Evolutionary conservation across 2,888 invertebrate genomes (phyloP), one percentile per base, ranked within the genome.

Genomic region (Exocentrus adspersus): DNA sequence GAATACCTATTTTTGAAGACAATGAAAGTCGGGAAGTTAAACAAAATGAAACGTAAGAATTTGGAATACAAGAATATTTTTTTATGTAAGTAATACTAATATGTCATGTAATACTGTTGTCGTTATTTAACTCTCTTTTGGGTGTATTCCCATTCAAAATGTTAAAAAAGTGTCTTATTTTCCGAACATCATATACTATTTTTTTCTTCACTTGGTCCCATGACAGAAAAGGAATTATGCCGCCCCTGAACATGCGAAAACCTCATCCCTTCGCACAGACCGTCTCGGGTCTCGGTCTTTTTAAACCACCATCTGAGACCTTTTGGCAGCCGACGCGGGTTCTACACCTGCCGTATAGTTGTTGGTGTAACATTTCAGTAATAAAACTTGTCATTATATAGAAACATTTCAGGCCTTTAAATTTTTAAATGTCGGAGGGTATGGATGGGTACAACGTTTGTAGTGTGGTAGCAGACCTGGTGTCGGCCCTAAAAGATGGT

Each of bases 301-400:
- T 59, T 59, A 59, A 63, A 28, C 54, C 24, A 59, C 63, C 63
- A 59, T 59, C 56, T 50, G 20, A 20, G 41, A 46, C 54, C 32
- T 50, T 46, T 42, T 46, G 48, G 17, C 60, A 37, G 52, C 48
- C 52, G 48, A 63, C 59, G 50, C 63, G 63, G 63, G 63, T 43
- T 5, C 4, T 28, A 46, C 63, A 63, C 63, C 63, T 63, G 63
- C 59, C 59, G 2, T 6, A 21, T 24, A 59, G 45, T 42, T n/a
- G n/a, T n/a, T 43, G 48, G 58, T 58, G 63, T 53, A 57, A 17
- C 46, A 46, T 45, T 57, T 46, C 46, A 45, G 57, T 46, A 45
- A 45, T 51, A 51, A 32, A 51, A 51, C 57, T 32, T 57, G 57
- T 57, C 57, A 32, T 45, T 46, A 57, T 57, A n/a, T 46, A 37